Evolutionary conservation across 2,113 vertebrate genomes (phyloP).

Genomic region (Lophotis ruficrista): DNA sequence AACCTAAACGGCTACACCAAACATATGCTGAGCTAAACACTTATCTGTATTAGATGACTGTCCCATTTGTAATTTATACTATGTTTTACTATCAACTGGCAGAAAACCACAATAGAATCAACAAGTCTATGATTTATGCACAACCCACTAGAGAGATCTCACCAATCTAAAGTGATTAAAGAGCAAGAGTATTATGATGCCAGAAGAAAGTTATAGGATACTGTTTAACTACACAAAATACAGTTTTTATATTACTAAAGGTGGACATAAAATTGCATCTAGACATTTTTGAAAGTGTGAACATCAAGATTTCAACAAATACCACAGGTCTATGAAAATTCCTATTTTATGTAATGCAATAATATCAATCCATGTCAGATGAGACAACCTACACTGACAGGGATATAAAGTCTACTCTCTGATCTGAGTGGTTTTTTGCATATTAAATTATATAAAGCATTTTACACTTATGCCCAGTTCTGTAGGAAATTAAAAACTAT

Average conservation of each 20-base stretch:
- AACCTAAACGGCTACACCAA: not conserved
- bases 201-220: not conserved
- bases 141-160: not conserved
- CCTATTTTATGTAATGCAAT: not conserved
- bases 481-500: conserved; percentile 22
- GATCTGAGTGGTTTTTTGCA: not conserved
- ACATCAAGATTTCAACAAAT: not conserved
- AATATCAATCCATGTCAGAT: not conserved
- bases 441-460: conserved; percentile 5
- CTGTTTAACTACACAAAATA: not conserved
- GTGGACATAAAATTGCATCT: not conserved
- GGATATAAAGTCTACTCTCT: not conserved
- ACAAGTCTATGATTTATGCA: not conserved
- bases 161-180: not conserved
- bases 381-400: not conserved
- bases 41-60: not conserved
- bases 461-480: not conserved
- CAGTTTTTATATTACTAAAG: not conserved
- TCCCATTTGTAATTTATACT: not conserved
- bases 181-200: not conserved
- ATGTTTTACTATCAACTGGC: not conserved
- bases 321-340: not conserved
- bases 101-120: not conserved
- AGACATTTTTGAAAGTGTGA: not conserved
- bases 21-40: not conserved